Percentiles rank a stretch among this genome's conserved stretches.
Evolutionary conservation across 2,113 vertebrate species (phyloP).

Genomic region (Amazona vittata): DNA sequence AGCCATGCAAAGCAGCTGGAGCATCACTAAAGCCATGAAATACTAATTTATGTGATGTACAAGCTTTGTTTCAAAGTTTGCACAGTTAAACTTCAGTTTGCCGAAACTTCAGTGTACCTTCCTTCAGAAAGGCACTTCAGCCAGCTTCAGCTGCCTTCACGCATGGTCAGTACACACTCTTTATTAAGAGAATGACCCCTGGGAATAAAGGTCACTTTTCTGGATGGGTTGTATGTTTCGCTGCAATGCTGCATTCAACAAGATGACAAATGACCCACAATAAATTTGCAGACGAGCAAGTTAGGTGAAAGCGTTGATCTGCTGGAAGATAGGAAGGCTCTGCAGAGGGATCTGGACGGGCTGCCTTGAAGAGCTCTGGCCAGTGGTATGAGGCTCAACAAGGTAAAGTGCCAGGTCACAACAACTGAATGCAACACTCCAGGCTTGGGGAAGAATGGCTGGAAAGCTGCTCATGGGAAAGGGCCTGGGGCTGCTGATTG

Average conservation of each 20-base stretch:
- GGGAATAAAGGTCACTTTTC: neutral
- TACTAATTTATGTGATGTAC: fast-evolving
- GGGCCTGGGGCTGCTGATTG: neutral
- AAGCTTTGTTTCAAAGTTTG: neutral
- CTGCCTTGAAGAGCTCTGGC: neutral
- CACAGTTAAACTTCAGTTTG: neutral
- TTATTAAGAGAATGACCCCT: neutral
- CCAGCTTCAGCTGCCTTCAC: neutral
- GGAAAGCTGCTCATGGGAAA: neutral
- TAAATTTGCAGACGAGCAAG: neutral
- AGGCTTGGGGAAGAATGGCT: neutral
- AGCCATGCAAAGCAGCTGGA: neutral
- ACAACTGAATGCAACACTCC: neutral
- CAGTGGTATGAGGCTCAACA: neutral
- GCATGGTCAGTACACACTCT: fast-evolving
- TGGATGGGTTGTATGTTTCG: neutral
- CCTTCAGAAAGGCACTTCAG: neutral
- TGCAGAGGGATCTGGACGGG: neutral
- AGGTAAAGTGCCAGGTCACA: neutral
- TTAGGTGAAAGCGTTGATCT: neutral
- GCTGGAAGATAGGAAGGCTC: neutral
- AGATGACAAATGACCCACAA: neutral
- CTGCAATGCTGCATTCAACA: neutral
- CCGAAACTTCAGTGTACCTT: neutral
- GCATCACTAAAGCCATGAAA: neutral